Evolutionary conservation across 1,140 invertebrate species (phyloP).

Genomic region (Caenorhabditis brenneri): DNA sequence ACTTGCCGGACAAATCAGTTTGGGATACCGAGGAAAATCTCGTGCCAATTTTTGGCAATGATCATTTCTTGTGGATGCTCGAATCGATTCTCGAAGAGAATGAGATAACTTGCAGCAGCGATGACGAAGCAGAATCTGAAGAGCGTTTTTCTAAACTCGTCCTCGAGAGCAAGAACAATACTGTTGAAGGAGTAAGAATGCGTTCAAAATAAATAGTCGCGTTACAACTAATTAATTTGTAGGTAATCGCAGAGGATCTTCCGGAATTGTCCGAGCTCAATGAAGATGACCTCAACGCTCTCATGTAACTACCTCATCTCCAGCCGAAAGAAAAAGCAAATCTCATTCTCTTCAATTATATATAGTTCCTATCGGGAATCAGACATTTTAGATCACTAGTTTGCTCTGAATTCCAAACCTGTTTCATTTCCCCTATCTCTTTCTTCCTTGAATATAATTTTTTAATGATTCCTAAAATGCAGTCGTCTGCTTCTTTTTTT

Average conservation of each 20-base stretch:
- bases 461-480: slow-evolving; percentile 4
- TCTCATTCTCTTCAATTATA: not conserved
- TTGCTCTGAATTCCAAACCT: not conserved
- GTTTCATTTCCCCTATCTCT: not conserved
- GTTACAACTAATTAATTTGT: not conserved
- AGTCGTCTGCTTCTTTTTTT: not conserved
- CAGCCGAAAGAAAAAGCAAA: not conserved
- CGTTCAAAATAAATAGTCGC: not conserved
- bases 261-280: slow-evolving; percentile 58
- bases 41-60: slow-evolving; percentile 66
- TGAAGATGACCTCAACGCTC: slow-evolving; percentile 27
- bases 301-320: slow-evolving; percentile 44
- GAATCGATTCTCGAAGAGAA: slow-evolving; percentile 60
- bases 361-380: not conserved
- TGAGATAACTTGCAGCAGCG: slow-evolving; percentile 31
- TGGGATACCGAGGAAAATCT: slow-evolving; percentile 70
- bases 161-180: slow-evolving; percentile 66
- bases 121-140: slow-evolving; percentile 45
- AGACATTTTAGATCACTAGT: not conserved
- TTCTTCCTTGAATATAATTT: not conserved
- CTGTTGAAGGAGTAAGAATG: slow-evolving; percentile 62
- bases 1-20: slow-evolving; percentile 58
- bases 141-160: slow-evolving; percentile 52
- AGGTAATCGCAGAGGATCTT: slow-evolving; percentile 65
- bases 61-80: slow-evolving; percentile 70